Conservation (phyloP, 2,113 vertebrate species). For the Natator depressus region DNA sequence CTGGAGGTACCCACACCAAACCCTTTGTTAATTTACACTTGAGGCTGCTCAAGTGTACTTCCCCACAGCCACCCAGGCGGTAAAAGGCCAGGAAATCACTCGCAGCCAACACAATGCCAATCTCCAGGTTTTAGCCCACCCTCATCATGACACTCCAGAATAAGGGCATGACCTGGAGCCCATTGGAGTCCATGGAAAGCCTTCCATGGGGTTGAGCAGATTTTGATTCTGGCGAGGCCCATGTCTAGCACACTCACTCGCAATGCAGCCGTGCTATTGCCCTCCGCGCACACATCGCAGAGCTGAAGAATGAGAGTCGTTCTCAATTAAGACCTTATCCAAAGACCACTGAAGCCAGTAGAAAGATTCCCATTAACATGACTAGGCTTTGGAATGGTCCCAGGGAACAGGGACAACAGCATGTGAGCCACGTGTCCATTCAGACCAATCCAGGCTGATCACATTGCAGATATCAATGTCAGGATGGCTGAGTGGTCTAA, state of each 20-base stretch:
- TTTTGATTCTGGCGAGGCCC: not conserved
- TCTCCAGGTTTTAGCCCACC: not conserved
- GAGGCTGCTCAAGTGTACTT: not conserved
- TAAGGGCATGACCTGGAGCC: not conserved
- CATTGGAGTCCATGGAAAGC: not conserved
- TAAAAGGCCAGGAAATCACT: not conserved
- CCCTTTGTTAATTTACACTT: not conserved
- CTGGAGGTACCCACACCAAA: not conserved
- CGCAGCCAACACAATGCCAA: not conserved
- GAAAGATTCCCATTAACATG: not conserved
- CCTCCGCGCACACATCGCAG: no score
- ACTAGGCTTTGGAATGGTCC: not conserved
- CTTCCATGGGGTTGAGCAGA: not conserved
- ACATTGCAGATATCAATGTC: rapidly evolving
- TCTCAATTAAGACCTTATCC: not conserved
- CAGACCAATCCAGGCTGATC: rapidly evolving
- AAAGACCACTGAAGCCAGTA: no score
- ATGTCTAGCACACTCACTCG: not conserved
- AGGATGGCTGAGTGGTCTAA: no score
- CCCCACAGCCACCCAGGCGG: not conserved
- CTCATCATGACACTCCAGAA: not conserved
- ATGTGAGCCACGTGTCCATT: not conserved
- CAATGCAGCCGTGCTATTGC: not conserved
- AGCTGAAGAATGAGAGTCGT: not conserved
- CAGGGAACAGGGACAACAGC: not conserved